These are phyloP conservation scores for Elanus axillaris DNA, from an alignment of 2,113 vertebrate genomes.

Conservation along the genomic window DNA sequence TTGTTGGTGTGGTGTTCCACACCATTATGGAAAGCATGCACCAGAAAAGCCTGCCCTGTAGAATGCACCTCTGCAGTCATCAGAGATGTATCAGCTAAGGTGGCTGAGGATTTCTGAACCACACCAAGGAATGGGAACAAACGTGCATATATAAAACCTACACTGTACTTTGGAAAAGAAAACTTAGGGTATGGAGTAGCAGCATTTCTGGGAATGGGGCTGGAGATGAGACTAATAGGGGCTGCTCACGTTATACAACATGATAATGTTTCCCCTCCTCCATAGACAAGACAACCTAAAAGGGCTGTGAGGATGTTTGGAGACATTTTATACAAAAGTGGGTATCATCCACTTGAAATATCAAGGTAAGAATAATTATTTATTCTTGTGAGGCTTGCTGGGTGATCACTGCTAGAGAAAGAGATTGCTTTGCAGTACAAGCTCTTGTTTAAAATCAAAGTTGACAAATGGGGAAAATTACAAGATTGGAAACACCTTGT, in stretches of 20 bases:
- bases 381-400: neutral
- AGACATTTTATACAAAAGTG: neutral
- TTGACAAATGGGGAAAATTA: neutral
- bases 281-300: neutral
- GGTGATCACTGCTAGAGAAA: neutral
- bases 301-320: neutral
- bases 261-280: rapidly evolving
- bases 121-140: neutral
- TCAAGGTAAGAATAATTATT: neutral
- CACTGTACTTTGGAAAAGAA: neutral
- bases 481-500: neutral
- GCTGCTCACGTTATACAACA: neutral
- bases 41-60: neutral
- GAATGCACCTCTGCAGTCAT: neutral
- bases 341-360: neutral
- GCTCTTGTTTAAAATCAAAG: neutral
- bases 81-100: no score
- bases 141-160: neutral
- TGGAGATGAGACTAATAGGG: neutral
- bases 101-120: neutral
- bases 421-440: rapidly evolving
- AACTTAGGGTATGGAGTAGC: neutral
- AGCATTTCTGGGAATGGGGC: neutral
- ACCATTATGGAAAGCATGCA: rapidly evolving
- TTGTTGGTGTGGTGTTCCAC: neutral